Percentiles rank a stretch among this genome's conserved stretches.
Evolutionary conservation across 1,140 invertebrate genomes (phyloP).

Genomic region (Ceratoteleas bidentatus): DNA sequence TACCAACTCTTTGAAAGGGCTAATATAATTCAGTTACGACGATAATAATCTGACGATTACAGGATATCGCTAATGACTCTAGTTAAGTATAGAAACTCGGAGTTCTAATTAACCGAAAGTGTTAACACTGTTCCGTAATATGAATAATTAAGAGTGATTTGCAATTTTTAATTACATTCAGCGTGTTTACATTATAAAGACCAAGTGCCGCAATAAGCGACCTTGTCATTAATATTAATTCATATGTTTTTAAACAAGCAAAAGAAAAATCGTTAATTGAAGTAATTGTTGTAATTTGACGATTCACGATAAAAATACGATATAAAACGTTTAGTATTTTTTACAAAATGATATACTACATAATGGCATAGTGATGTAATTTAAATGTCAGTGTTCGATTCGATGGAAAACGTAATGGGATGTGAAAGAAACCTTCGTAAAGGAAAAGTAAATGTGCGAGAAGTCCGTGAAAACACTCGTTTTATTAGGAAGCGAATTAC

Average conservation of each 20-base stretch:
- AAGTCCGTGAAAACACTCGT: conserved; percentile 67
- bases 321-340: too few relatives aligned
- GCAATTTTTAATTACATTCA: conserved; percentile 1
- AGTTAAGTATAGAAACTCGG: conserved; percentile 16
- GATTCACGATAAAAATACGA: too few relatives aligned
- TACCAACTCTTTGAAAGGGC: background rate
- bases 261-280: background rate
- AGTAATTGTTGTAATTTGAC: too few relatives aligned
- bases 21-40: conserved; percentile 14
- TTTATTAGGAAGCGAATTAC: conserved; percentile 69
- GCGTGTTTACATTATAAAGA: background rate
- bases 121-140: conserved; percentile 11
- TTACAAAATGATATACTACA: too few relatives aligned
- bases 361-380: too few relatives aligned
- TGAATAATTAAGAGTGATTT: conserved; percentile 24
- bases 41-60: conserved; percentile 8
- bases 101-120: conserved; percentile 19
- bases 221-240: background rate
- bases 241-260: background rate
- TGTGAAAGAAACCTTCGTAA: too few relatives aligned
- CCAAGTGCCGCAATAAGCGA: background rate
- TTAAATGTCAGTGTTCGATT: too few relatives aligned
- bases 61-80: conserved; percentile 8
- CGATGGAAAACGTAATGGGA: too few relatives aligned
- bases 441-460: conserved; percentile 5